Evolutionary conservation across 1,140 invertebrate genomes (phyloP).

Genomic region (Protaetia brevitarsis): DNA sequence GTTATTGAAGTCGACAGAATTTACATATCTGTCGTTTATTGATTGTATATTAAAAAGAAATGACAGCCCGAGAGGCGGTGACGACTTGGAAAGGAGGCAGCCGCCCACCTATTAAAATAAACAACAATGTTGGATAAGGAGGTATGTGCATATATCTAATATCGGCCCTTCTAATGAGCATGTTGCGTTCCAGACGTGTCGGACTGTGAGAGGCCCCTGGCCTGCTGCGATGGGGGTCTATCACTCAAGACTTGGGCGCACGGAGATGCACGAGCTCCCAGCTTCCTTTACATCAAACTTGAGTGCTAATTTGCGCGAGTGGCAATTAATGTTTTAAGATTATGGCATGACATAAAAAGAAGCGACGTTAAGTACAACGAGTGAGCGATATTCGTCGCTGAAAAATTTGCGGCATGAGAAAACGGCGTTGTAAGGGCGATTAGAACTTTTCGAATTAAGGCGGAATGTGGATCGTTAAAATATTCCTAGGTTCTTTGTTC

Average conservation of each 20-base stretch:
- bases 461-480: too few species aligned
- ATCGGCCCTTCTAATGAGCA: conserved; percentile 20
- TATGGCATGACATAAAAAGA: conserved; percentile 11
- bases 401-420: not conserved
- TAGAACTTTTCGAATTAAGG: not conserved
- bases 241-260: conserved; percentile 8
- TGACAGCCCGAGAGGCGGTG: not conserved
- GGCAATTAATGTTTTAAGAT: conserved; percentile 18
- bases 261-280: not conserved
- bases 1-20: too few species aligned
- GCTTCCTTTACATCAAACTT: conserved; percentile 16
- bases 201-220: conserved; percentile 18
- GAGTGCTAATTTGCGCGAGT: conserved; percentile 13
- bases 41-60: conserved; percentile 7
- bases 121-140: conserved; percentile 18
- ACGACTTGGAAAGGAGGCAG: not conserved
- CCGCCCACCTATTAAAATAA: conserved; percentile 21
- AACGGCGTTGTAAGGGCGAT: not conserved
- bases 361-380: conserved; percentile 2
- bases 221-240: conserved; percentile 19
- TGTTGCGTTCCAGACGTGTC: conserved; percentile 19
- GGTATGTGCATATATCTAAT: conserved; percentile 21
- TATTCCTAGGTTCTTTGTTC: too few species aligned
- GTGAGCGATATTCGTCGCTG: conserved; percentile 9
- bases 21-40: too few species aligned